phyloP scores from a whole-genome alignment of 2,113 vertebrate genomes.

The Limnothrissa miodon region DNA sequence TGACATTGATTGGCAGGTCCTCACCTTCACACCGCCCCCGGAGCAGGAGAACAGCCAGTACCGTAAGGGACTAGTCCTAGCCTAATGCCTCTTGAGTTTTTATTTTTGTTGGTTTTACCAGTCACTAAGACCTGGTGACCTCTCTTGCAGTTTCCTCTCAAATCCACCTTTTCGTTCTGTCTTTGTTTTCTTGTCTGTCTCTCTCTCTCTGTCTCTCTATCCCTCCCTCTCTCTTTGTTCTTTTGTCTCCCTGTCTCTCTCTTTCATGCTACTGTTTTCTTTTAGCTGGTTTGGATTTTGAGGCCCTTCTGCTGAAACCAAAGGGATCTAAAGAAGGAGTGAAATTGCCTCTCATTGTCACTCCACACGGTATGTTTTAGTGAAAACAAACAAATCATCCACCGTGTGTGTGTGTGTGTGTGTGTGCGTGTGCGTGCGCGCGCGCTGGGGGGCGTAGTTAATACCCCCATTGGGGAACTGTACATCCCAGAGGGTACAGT shows the following conservation, averaged over 20 bases:
- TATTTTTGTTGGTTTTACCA: too few species aligned
- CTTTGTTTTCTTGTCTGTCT: too few species aligned
- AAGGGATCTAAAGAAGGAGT: slow-evolving; percentile 59
- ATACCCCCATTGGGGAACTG: background rate
- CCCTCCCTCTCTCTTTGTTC: background rate
- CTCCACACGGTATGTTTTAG: slow-evolving; percentile 82
- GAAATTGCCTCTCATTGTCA: slow-evolving; percentile 83
- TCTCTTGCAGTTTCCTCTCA: background rate
- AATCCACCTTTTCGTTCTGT: too few species aligned
- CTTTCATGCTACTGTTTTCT: background rate
- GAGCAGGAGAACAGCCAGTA: slow-evolving; percentile 85
- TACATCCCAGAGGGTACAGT: background rate
- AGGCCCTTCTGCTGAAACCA: slow-evolving; percentile 86
- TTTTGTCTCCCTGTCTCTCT: background rate
- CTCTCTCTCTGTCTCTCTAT: too few species aligned
- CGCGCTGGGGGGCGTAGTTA: too few species aligned
- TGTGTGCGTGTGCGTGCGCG: too few species aligned
- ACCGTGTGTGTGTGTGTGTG: background rate
- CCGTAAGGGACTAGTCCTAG: slow-evolving; percentile 65
- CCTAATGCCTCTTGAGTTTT: background rate
- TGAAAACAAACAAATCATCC: background rate
- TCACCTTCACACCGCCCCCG: slow-evolving; percentile 77
- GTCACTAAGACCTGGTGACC: background rate
- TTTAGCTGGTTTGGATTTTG: slow-evolving; percentile 85
- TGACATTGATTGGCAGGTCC: slow-evolving; percentile 81